Percentiles rank a stretch among this genome's conserved stretches.
Conservation (phyloP, 2,888 invertebrate species). For the Sipha maydis region DNA sequence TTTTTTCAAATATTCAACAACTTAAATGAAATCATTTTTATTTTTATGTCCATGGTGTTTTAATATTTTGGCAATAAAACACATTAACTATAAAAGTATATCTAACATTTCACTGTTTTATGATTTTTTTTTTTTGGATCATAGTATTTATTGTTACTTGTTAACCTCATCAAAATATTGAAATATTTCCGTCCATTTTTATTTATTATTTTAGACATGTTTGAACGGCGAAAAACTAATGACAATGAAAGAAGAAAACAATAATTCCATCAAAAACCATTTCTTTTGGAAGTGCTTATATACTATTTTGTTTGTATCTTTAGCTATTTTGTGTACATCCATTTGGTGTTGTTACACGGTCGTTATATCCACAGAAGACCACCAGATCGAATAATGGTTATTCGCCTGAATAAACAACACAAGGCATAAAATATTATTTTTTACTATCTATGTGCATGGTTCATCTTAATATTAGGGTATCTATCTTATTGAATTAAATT, state of each 20-base stretch:
- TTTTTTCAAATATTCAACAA: too few relatives aligned
- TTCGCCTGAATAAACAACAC: not conserved
- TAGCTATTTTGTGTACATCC: not conserved
- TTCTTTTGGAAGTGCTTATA: conserved; percentile 2
- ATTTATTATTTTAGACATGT: not conserved
- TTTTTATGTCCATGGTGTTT: too few relatives aligned
- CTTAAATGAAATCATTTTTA: too few relatives aligned
- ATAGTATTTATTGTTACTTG: too few relatives aligned
- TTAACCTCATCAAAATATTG: too few relatives aligned
- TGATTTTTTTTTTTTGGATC: too few relatives aligned
- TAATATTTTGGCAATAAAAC: too few relatives aligned
- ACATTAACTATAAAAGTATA: too few relatives aligned
- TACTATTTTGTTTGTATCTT: not conserved
- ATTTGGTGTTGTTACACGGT: conserved; percentile 3
- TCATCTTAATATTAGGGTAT: too few relatives aligned
- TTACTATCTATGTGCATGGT: not conserved
- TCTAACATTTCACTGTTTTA: too few relatives aligned
- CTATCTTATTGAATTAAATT: too few relatives aligned
- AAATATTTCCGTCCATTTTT: too few relatives aligned
- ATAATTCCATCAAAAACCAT: not conserved
- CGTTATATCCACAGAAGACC: not conserved
- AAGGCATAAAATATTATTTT: not conserved
- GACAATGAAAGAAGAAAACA: not conserved
- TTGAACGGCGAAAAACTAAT: not conserved
- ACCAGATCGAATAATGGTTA: not conserved